Base-by-base conservation (phyloP, 2,888 invertebrate genomes). In the Phytoseiulus persimilis region DNA sequence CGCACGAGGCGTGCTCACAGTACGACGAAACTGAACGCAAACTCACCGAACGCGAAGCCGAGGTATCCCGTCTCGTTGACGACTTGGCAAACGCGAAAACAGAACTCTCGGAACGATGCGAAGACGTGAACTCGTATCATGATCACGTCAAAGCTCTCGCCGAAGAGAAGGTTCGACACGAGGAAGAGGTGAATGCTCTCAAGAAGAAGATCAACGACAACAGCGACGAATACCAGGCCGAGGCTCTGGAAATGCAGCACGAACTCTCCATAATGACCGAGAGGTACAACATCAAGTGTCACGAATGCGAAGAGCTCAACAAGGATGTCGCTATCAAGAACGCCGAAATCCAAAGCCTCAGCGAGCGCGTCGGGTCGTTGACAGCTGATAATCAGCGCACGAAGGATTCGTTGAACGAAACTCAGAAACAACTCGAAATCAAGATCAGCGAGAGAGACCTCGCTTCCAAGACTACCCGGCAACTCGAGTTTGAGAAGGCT, bases 181-280 rank as follows among this genome's bases (percentile, higher is more conserved):
- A 33, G 33, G 87, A n/a, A n/a, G 87, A 87, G 31, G 87, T 45
- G 28, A 45, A 11, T 1, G 32, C n/a, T 45, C 87, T 87, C 5
- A 87, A 87, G 33, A 33, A 32, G 9, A 32, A 33, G 18, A 87
- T 87, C 11, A 23, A 87, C 11, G 87, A 87, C 31, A 87, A 87
- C 87, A 87, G 87, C 31, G 87, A 87, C 32, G 87, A 87, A 45
- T 87, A 87, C 33, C 87, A 87, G 87, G 45, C n/a, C 0, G 87
- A 87, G 45, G 87, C 87, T 45, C 87, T 87, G 33, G 87, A 87
- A 87, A 87, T 87, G 87, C 87, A 87, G 31, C 87, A 87, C 6
- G 87, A 87, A 87, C 87, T 87, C 87, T 87, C 87, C 33, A 87
- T 87, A 28, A 87, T 87, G 87, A 87, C 87, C 39, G 87, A 87